phyloP scores from a whole-genome alignment of 2,797 vertebrate species.

The Fringilla coelebs region DNA sequence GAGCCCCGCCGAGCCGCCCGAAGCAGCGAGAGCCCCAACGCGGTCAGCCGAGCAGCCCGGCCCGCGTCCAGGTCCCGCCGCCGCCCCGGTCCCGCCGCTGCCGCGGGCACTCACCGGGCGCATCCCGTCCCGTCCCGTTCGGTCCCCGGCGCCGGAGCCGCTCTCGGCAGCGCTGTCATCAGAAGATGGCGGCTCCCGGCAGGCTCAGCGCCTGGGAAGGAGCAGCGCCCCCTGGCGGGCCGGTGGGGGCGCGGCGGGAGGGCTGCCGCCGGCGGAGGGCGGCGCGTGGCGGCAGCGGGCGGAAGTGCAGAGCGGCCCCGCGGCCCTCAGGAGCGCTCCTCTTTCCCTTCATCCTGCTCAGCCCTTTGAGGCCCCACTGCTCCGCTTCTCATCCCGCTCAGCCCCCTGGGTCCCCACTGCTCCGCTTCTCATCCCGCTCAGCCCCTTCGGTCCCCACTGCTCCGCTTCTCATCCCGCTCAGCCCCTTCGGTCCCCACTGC shows the following conservation, averaged over 20 bases:
- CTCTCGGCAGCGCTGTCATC: background rate
- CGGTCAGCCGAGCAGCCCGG: no score
- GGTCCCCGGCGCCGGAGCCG: accelerated
- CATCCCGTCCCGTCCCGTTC: background rate
- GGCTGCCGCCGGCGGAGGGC: background rate
- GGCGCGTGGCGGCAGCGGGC: background rate
- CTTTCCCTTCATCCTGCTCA: no score
- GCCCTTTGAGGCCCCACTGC: no score
- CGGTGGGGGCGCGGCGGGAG: no score
- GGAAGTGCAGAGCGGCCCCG: background rate
- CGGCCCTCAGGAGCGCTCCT: no score
- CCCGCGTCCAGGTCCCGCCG: background rate
- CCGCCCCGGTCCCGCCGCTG: background rate
- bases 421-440: no score
- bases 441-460: no score
- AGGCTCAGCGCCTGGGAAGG: background rate
- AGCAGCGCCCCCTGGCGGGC: background rate
- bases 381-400: no score
- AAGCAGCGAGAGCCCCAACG: background rate
- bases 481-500: no score
- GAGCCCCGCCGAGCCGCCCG: background rate
- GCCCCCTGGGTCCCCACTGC: no score
- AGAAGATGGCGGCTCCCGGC: conserved; percentile 39
- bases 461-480: no score
- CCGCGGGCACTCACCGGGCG: background rate